Evolutionary conservation across 2,113 vertebrate species (phyloP), one percentile per base, ranked within the genome.

Genomic region (Microcebus jonahi): DNA sequence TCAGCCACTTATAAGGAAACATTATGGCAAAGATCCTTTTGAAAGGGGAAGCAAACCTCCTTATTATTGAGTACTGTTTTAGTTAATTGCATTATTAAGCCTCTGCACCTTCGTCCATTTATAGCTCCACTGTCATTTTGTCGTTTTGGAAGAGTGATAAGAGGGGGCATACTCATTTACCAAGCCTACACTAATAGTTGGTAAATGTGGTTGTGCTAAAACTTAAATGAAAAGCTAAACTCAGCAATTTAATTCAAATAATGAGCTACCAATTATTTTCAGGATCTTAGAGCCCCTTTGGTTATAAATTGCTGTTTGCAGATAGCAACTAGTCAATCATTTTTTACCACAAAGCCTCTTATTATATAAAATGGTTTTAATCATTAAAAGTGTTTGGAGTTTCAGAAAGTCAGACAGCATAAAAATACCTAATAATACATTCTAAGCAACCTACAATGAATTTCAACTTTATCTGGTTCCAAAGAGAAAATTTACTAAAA

Each of bases 171-270:
- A 55, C 23, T 65, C 75, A 87, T 91, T 93, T 88, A 59, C 39
- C 11, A 17, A 45, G 71, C 88, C 96, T 14, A 27, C 8, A 87
- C 55, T 90, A 92, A 83, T 18, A 96, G 92, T 85, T 96, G 82
- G 77, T 79, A 93, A 96, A 93, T 57, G 88, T 83, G 65, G 53
- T 73, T 92, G 96, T 88, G 71, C n/a, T 93, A 18, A 96, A 97
- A 90, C 27, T 82, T 96, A 97, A 97, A 97, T 63, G 95, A 93
- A 97, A 98, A 87, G 7, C 94, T 96, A 97, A 95, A 71, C 93
- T 97, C 61, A 97, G 94, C 73, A 96, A 97, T 97, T 97, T 95
- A 95, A 87, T 97, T 57, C 92, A 97, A 96, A 97, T 97, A 97
- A 98, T 4, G 27, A 98, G 93, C 65, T 96, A 94, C 67, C 34